These are phyloP conservation scores for Celastrina argiolus DNA, from an alignment of 2,888 invertebrate genomes.

Conservation along the genomic window DNA sequence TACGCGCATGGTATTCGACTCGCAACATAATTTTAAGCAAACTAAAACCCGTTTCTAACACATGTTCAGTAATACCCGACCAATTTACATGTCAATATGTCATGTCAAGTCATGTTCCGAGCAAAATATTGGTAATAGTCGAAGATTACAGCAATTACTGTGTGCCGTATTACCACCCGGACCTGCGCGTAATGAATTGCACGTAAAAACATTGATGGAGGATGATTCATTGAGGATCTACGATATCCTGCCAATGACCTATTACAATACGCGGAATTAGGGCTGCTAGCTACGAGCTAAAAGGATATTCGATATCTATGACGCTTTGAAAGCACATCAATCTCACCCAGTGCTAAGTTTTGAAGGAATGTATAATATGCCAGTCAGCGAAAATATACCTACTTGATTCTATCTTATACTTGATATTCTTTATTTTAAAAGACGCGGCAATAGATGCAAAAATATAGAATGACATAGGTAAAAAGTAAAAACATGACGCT, in stretches of 20 bases:
- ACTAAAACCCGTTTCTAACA: background rate
- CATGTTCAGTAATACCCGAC: slow-evolving; percentile 16
- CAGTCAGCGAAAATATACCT: too few species aligned
- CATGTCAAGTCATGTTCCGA: slow-evolving; percentile 23
- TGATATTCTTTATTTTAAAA: too few species aligned
- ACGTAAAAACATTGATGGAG: slow-evolving; percentile 26
- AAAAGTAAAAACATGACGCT: too few species aligned
- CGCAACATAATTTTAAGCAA: too few species aligned
- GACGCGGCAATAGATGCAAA: too few species aligned
- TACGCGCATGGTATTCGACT: background rate
- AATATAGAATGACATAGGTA: too few species aligned
- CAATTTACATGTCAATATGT: slow-evolving; percentile 29
- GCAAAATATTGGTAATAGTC: slow-evolving; percentile 12
- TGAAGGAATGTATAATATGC: too few species aligned
- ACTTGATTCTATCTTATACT: too few species aligned
- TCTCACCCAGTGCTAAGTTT: too few species aligned
- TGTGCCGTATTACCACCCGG: slow-evolving; percentile 15
- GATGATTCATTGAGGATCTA: slow-evolving; percentile 47
- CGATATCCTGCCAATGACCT: slow-evolving; percentile 68
- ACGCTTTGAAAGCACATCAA: too few species aligned
- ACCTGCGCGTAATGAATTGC: slow-evolving; percentile 15
- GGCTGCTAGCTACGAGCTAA: slow-evolving; percentile 34
- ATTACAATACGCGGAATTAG: slow-evolving; percentile 48
- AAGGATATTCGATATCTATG: too few species aligned
- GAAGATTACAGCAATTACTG: slow-evolving; percentile 8